Conservation (phyloP, 2,113 vertebrate species). For the Pelodiscus sinensis region DNA sequence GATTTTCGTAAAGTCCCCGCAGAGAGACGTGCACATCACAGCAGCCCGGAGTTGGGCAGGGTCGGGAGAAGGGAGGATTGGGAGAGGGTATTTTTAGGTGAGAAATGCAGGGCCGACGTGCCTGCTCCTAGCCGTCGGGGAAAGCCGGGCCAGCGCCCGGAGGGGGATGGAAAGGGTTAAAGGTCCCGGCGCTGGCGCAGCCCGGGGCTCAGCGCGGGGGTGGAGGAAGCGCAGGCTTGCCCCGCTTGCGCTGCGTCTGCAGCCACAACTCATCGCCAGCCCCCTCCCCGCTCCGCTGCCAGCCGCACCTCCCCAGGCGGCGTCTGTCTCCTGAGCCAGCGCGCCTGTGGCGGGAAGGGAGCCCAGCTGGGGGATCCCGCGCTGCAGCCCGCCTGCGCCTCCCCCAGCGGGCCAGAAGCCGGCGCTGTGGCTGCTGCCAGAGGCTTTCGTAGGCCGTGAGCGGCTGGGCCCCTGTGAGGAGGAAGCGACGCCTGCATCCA, state of each 20-base stretch:
- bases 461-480: neutral
- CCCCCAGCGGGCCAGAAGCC: neutral
- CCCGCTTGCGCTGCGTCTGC: rapidly evolving
- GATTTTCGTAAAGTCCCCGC: neutral
- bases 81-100: neutral
- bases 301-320: neutral
- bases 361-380: neutral
- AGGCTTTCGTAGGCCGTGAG: neutral
- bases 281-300: neutral
- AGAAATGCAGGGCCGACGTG: too few species aligned
- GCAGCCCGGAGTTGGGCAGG: neutral
- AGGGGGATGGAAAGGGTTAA: neutral
- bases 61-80: neutral
- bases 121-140: neutral
- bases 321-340: neutral
- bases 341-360: neutral
- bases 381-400: neutral
- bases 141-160: neutral
- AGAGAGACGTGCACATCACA: neutral
- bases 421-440: neutral
- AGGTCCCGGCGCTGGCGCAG: neutral
- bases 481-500: neutral
- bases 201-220: neutral
- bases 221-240: neutral
- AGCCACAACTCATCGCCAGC: neutral